Evolutionary conservation across 2,113 vertebrate species (phyloP).

Genomic region (Toxotes chatareus): DNA sequence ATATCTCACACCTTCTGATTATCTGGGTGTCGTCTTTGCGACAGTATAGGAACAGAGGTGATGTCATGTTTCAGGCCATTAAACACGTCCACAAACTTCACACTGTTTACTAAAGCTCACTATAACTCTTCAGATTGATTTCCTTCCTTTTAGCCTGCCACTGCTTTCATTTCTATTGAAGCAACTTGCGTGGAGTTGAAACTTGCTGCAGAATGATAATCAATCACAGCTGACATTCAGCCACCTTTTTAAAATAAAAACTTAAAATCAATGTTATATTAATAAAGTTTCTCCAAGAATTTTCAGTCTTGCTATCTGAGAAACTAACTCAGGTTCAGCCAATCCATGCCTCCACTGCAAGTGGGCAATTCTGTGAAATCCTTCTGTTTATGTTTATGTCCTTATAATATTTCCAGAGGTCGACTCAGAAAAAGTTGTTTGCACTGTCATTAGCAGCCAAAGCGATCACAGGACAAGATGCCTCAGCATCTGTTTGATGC

Average conservation of each 20-base stretch:
- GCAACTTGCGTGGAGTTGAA: neutral
- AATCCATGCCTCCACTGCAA: too few relatives aligned
- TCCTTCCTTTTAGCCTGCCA: neutral
- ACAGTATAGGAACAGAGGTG: neutral
- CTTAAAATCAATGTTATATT: neutral
- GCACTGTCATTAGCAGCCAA: too few relatives aligned
- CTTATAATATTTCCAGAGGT: too few relatives aligned
- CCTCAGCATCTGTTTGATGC: too few relatives aligned
- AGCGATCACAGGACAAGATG: too few relatives aligned
- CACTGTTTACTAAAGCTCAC: neutral
- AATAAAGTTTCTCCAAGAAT: neutral
- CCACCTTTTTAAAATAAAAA: neutral
- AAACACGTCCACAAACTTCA: neutral
- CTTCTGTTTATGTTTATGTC: too few relatives aligned
- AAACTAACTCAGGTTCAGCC: too few relatives aligned
- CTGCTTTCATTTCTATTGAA: neutral
- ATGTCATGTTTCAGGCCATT: neutral
- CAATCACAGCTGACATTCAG: conserved; percentile 1
- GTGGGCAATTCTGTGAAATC: too few relatives aligned
- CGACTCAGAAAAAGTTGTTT: too few relatives aligned
- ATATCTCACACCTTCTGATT: neutral
- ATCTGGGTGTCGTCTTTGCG: too few relatives aligned
- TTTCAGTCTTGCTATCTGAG: too few relatives aligned
- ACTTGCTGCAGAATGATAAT: neutral
- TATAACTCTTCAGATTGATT: neutral